phyloP scores from a whole-genome alignment of 2,113 vertebrate genomes.

The Sphaerodactylus townsendi region DNA sequence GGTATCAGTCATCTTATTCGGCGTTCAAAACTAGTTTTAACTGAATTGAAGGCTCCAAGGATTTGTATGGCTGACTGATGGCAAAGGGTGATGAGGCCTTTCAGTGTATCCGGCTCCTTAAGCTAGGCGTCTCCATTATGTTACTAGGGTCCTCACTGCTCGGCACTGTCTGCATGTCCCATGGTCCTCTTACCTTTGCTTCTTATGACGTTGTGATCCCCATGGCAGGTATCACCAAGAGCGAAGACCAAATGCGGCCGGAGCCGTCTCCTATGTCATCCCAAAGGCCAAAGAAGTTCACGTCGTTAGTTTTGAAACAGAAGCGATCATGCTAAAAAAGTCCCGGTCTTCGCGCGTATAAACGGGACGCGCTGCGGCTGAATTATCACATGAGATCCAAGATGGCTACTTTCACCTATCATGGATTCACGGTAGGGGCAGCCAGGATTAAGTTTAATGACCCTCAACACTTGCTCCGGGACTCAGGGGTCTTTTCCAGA shows the following conservation, averaged over 20 bases:
- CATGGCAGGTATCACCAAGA: conserved; percentile 6
- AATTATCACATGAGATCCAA: not conserved
- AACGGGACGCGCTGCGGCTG: not conserved
- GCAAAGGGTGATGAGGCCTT: rapidly evolving
- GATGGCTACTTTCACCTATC: conserved; percentile 55
- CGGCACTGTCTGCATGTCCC: not conserved
- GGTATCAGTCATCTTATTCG: not conserved
- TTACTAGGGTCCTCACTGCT: conserved; percentile 23
- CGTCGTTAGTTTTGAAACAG: conserved; percentile 30
- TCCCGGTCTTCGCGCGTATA: conserved; percentile 48
- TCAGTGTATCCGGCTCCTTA: not conserved
- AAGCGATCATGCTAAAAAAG: conserved; percentile 28
- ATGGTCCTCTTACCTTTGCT: not conserved
- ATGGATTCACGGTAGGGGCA: conserved; percentile 59
- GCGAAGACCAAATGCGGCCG: not conserved
- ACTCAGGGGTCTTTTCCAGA: conserved; percentile 61
- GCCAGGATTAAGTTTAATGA: conserved; percentile 35
- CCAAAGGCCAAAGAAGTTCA: conserved; percentile 41
- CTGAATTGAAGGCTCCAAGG: not conserved
- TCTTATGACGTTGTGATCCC: conserved; percentile 42
- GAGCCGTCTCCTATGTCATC: conserved; percentile 33
- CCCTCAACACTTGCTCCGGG: conserved; percentile 57
- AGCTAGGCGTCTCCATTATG: conserved; percentile 8
- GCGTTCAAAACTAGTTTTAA: not conserved
- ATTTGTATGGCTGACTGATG: rapidly evolving